Evolutionary conservation across 2,113 vertebrate genomes (phyloP), one percentile per base, ranked within the genome.

Genomic region (Smithornis capensis): DNA sequence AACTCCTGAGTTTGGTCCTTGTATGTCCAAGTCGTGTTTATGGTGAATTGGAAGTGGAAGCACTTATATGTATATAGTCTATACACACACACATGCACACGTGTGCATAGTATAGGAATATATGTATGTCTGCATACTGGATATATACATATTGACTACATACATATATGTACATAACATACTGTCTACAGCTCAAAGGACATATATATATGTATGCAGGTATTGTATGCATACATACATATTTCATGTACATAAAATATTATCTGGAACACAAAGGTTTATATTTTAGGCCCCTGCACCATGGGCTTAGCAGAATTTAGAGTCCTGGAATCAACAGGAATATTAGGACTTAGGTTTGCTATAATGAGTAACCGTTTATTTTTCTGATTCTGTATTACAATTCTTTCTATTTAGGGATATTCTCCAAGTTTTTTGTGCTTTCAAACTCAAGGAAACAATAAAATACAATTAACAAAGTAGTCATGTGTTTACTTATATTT

Each of bases 21-120:
- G 37, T 73, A 74, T 77, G 27, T 27, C 40, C 40, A 44, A 49
- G 60, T 59, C 6, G 12, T 19, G 29, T 70, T 73, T 71, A 12
- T 27, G 40, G 13, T 55, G 59, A 87, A 65, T 7, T 50, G 68
- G 33, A 80, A 90, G 82, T 40, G 40, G 79, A 92, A 97, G 97
- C 97, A 98, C 97, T 98, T 98, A 97, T 11, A 38, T 96, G 90
- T 96, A 75, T 91, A 82, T 96, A 77, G 73, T 75, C 35, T 86
- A 31, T 33, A 50, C 35, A 62, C 19, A 83, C 65, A 82, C n/a
- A 67, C 16, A 13, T 15, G 22, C 1, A 57, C 18, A 71, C 14
- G 15, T n/a, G 68, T 55, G 21, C 68, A 56, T 53, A 57, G 59
- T 37, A 42, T 56, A 42, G 38, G 47, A 86, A 55, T 59, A 37